Conservation (phyloP, 2,113 vertebrate genomes). For the Malaclemys terrapin region DNA sequence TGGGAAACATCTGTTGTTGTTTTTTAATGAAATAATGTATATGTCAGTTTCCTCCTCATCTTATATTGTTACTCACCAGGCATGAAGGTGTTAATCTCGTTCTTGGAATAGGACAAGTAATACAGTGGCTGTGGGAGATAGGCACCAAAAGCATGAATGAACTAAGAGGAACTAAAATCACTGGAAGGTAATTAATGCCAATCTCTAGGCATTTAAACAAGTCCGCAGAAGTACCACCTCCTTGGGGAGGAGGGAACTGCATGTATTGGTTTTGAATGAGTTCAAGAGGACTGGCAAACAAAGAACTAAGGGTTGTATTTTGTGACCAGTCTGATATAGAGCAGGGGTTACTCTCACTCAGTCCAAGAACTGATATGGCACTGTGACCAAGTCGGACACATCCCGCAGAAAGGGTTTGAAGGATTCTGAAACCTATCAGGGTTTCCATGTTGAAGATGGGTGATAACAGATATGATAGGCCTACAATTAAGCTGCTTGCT, state of each 20-base stretch:
- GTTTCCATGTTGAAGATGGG: not conserved
- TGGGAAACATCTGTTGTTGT: too few relatives aligned
- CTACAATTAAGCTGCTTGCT: not conserved
- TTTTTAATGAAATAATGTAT: too few relatives aligned
- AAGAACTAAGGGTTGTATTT: not conserved
- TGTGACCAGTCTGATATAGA: not conserved
- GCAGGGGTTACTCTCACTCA: not conserved
- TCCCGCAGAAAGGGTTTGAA: not conserved
- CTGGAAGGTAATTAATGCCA: not conserved
- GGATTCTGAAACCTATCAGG: not conserved
- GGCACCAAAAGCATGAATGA: not conserved
- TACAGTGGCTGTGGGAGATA: not conserved
- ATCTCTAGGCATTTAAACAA: not conserved
- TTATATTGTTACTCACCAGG: not conserved
- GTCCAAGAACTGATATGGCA: not conserved
- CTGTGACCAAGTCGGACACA: not conserved
- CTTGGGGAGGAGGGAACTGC: not conserved
- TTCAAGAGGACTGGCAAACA: not conserved
- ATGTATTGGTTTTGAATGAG: not conserved
- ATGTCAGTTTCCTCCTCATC: not conserved
- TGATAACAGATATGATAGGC: not conserved
- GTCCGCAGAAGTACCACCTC: not conserved
- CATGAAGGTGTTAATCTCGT: not conserved
- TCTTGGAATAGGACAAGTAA: not conserved
- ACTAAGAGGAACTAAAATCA: not conserved